These are phyloP conservation scores for Mellilla xanthometata DNA, from an alignment of 2,888 invertebrate genomes.

Conservation along the genomic window DNA sequence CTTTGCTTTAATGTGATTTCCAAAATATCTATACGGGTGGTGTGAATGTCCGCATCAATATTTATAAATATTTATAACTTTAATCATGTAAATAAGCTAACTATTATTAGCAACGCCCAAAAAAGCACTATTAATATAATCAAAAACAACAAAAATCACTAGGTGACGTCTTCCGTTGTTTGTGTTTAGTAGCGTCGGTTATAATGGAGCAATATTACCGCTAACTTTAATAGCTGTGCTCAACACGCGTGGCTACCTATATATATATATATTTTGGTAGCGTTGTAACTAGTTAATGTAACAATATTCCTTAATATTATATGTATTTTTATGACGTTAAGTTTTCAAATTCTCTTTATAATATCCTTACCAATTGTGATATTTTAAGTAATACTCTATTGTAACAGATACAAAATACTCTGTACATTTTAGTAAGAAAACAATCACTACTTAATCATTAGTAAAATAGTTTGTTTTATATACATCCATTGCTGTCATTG, in stretches of 20 bases:
- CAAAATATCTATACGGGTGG: too few relatives aligned
- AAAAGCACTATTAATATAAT: too few relatives aligned
- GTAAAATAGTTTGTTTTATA: too few relatives aligned
- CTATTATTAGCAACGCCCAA: too few relatives aligned
- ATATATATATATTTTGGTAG: neutral
- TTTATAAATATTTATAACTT: too few relatives aligned
- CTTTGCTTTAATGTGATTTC: too few relatives aligned
- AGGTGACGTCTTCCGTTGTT: constrained; percentile 24
- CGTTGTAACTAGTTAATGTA: neutral
- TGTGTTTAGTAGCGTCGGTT: constrained; percentile 8
- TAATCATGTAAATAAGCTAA: too few relatives aligned
- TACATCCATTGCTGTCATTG: too few relatives aligned
- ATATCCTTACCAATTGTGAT: constrained; percentile 68
- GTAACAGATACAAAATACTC: constrained; percentile 18
- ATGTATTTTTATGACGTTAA: constrained; percentile 24
- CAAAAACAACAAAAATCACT: constrained; percentile 30
- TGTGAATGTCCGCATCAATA: too few relatives aligned
- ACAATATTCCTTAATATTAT: neutral
- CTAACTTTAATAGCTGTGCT: neutral
- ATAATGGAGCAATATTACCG: neutral
- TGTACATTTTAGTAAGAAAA: constrained; percentile 6
- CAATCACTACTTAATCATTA: too few relatives aligned
- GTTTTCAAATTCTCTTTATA: constrained; percentile 40
- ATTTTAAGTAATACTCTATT: constrained; percentile 60
- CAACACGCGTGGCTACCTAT: neutral